Conservation (phyloP, 2,888 invertebrate genomes). For the Acleris literana region DNA sequence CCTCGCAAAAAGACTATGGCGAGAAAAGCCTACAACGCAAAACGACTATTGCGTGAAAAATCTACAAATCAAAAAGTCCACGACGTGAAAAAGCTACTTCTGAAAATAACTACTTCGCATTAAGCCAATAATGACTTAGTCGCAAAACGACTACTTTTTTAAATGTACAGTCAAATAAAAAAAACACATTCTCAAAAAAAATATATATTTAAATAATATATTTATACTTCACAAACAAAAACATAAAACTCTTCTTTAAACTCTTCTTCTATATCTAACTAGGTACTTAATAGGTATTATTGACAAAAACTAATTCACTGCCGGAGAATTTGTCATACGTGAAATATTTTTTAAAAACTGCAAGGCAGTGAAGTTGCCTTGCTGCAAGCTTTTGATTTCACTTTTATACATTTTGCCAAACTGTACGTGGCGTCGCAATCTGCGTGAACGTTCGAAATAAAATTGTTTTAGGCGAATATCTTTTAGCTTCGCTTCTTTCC, state of each 20-base stretch:
- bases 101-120: not conserved
- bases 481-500: slow-evolving; percentile 14
- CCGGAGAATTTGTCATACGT: slow-evolving; percentile 6
- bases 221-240: slow-evolving; percentile 1
- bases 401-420: slow-evolving; percentile 15
- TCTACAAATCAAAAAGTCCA: too few relatives aligned
- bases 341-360: not conserved
- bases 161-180: not conserved
- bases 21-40: too few relatives aligned
- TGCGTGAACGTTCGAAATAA: slow-evolving; percentile 15
- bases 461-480: slow-evolving; percentile 1
- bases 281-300: not conserved
- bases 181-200: not conserved
- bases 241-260: too few relatives aligned
- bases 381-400: slow-evolving; percentile 10
- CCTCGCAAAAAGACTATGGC: too few relatives aligned
- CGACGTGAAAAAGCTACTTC: too few relatives aligned
- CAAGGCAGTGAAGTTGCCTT: slow-evolving; percentile 7
- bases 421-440: slow-evolving; percentile 18
- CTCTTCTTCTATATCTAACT: not conserved
- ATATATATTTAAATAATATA: not conserved
- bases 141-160: not conserved
- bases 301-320: not conserved
- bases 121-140: not conserved
- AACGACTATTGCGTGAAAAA: too few relatives aligned